Evolutionary conservation across 2,888 invertebrate genomes (phyloP).

Genomic region (Lasioglossum pauxillum): DNA sequence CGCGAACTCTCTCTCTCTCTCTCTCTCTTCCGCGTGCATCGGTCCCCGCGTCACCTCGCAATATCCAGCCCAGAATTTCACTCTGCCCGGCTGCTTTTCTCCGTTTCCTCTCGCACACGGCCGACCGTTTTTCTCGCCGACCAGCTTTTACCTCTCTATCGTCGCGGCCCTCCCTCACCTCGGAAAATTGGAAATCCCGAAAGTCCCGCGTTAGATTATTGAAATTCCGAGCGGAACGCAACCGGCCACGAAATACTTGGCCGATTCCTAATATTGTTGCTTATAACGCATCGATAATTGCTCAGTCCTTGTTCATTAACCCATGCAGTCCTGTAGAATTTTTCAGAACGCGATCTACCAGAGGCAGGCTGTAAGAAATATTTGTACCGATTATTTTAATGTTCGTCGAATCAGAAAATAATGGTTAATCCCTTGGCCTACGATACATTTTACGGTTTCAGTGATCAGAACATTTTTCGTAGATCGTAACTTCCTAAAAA

Average conservation of each 20-base stretch:
- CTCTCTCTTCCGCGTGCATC: not conserved
- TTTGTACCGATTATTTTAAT: too few species aligned
- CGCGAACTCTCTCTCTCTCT: not conserved
- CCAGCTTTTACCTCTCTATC: not conserved
- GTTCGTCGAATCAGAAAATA: too few species aligned
- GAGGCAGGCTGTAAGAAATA: too few species aligned
- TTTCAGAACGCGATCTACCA: too few species aligned
- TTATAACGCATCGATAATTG: not conserved
- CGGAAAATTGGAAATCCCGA: not conserved
- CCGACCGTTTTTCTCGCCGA: not conserved
- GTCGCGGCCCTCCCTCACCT: not conserved
- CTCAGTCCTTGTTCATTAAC: not conserved
- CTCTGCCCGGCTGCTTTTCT: not conserved
- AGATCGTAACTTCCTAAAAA: too few species aligned
- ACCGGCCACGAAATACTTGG: not conserved
- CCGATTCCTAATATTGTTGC: not conserved
- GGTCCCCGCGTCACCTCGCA: not conserved
- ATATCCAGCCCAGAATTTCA: constrained; percentile 22
- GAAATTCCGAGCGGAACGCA: not conserved
- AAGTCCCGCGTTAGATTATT: not conserved
- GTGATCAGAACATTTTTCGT: too few species aligned
- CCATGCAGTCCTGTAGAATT: not conserved
- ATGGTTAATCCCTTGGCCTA: too few species aligned
- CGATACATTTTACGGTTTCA: too few species aligned
- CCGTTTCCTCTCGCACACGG: not conserved